These are phyloP conservation scores for Apolygus lucorum DNA, from an alignment of 1,140 invertebrate species.

Conservation along the genomic window DNA sequence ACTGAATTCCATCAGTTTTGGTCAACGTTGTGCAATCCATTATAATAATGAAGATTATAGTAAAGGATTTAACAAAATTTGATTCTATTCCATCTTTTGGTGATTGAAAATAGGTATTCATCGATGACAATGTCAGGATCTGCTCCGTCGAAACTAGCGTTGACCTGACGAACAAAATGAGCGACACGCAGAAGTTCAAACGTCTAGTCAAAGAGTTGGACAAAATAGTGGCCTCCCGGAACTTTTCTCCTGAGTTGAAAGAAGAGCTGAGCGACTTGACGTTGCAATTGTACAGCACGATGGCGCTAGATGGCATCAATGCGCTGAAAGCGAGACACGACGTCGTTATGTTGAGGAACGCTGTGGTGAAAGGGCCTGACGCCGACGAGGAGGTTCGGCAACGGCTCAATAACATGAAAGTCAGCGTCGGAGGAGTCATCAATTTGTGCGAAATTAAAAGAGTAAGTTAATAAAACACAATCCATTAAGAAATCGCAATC, in stretches of 20 bases:
- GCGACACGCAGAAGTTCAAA: slow-evolving; percentile 1
- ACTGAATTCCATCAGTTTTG: too few relatives aligned
- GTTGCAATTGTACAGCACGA: background rate
- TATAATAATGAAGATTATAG: too few relatives aligned
- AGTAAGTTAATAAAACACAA: too few relatives aligned
- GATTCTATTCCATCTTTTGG: too few relatives aligned
- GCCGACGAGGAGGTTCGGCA: background rate
- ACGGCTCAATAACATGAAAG: background rate
- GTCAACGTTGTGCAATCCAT: too few relatives aligned
- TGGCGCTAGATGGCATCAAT: background rate
- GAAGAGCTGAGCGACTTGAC: background rate
- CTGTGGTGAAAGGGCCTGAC: background rate
- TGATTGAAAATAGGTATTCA: too few relatives aligned
- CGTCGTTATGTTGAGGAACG: background rate
- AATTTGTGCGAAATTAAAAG: background rate
- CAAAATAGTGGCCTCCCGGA: background rate
- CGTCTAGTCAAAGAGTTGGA: background rate
- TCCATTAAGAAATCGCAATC: too few relatives aligned
- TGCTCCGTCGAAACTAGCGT: background rate
- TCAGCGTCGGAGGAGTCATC: background rate
- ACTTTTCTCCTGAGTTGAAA: background rate
- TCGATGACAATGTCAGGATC: background rate
- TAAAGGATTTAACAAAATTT: too few relatives aligned
- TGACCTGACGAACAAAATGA: background rate
- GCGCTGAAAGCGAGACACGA: background rate